Base-by-base conservation (phyloP, 2,797 vertebrate species). In the Pitangus sulphuratus region DNA sequence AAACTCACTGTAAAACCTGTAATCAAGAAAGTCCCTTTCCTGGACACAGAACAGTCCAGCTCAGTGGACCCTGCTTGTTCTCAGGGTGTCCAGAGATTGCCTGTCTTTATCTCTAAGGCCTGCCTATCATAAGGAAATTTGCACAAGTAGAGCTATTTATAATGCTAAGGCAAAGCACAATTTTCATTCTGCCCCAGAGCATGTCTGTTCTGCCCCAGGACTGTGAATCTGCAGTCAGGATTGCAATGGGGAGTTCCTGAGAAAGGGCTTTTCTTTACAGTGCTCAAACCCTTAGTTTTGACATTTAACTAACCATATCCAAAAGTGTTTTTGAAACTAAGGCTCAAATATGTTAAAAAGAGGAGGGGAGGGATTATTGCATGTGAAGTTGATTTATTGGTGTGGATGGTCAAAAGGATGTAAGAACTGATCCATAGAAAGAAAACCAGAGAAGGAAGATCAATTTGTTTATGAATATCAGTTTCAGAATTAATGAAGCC, bases 401-500 rank as follows among this genome's bases (percentile, higher is more conserved):
- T 50, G 31, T 37, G 33, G 12, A 35, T 51, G 53, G 30, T 42
- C 40, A 74, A 45, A 71, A 75, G 33, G 35, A 13, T 66, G 26
- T 65, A 24, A 60, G 44, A 93, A 82, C 62, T 77, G 40, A 87
- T 39, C 19, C 70, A 70, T 1, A 1, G 53, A 82, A 44, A 79
- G 40, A 80, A 95, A 94, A 80, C 0, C 21, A 79, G 68, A 88
- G 39, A 74, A 10, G 14, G 25, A 71, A 87, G 61, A 87, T 68
- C 31, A 85, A 45, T 92, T 76, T 87, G 31, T 81, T 82, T 90
- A 78, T 78, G 57, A 94, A 44, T 72, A 84, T 91, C 61, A 57
- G 42, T 84, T 90, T 61, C 72, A 81, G 64, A 92, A 78, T 81
- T 92, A 89, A 81, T 75, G 76, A 95, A 84, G 25, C 25, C 42